Conservation (phyloP, 2,888 invertebrate species). For the Sarcophaga carnaria region DNA sequence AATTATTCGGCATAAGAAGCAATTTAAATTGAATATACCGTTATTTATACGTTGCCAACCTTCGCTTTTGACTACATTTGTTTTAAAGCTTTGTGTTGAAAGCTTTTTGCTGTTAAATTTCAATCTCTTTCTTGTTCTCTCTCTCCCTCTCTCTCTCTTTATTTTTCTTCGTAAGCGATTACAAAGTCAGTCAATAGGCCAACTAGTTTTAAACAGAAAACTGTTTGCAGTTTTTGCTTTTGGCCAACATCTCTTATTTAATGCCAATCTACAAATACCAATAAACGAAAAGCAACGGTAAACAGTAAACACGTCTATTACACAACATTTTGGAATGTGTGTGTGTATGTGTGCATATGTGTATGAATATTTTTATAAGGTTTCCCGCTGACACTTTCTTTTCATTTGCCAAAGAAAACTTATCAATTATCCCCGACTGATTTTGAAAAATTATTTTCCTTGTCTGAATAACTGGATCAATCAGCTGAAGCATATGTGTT, state of each 20-base stretch:
- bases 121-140: neutral
- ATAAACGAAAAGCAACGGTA: neutral
- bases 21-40: too few species aligned
- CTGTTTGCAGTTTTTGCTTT: constrained; percentile 4
- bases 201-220: neutral
- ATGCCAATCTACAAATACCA: constrained; percentile 7
- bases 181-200: constrained; percentile 42
- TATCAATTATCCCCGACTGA: neutral
- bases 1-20: too few species aligned
- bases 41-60: neutral
- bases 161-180: too few species aligned
- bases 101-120: constrained; percentile 9
- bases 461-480: neutral
- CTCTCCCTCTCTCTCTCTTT: neutral
- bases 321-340: constrained; percentile 47
- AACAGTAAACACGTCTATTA: constrained; percentile 57
- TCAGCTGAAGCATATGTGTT: too few species aligned
- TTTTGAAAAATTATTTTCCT: neutral
- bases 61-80: neutral
- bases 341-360: neutral
- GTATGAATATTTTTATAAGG: neutral
- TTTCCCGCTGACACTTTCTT: neutral
- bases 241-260: constrained; percentile 18
- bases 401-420: neutral
- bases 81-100: neutral